Base-by-base conservation (phyloP, 2,797 vertebrate genomes). In the Leptoclinus maculatus region DNA sequence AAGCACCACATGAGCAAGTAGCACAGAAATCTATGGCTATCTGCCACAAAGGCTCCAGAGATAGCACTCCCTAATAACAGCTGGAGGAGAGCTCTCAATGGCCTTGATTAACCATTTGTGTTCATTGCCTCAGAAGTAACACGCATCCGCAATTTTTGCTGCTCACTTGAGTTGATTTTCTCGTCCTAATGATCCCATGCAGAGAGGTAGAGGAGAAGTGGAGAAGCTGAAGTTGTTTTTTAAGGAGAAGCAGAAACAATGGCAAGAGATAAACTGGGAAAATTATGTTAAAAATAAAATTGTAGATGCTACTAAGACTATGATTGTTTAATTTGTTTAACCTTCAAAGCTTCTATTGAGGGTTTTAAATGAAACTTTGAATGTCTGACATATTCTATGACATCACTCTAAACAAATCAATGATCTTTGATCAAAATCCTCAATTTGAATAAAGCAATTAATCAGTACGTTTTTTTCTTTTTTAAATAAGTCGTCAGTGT, bases 51-150 rank as follows among this genome's bases (percentile, higher is more conserved):
- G 58, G 62, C 71, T 63, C 38, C 29, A 68, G 63, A 79, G 67
- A 81, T 49, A 69, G 57, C 64, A 60, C 38, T 71, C 80, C 45
- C 68, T 54, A 63, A 65, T 9, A 67, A 79, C 66, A 57, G 84
- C 65, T 63, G 66, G 64, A 81, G 47, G 76, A 69, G 47, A 56
- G 45, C 54, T 75, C 71, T 88, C 85, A 83, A 79, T 87, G 68
- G 80, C 66, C 82, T 79, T 89, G 88, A 90, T 91, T 87, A 87
- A 87, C 80, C 80, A 74, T 90, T 88, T 89, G 82, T 85, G 77
- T 73, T 76, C 76, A 71, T 78, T 76, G 69, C 59, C 83, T 77
- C 60, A 73, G 72, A 83, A 79, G 76, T 56, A 86, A 86, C 64
- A 78, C 19, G 63, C 67, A 84, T 89, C 87, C 49, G 71, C 78